phyloP scores from a whole-genome alignment of 2,888 invertebrate species.

The Ophion ventricosus region DNA sequence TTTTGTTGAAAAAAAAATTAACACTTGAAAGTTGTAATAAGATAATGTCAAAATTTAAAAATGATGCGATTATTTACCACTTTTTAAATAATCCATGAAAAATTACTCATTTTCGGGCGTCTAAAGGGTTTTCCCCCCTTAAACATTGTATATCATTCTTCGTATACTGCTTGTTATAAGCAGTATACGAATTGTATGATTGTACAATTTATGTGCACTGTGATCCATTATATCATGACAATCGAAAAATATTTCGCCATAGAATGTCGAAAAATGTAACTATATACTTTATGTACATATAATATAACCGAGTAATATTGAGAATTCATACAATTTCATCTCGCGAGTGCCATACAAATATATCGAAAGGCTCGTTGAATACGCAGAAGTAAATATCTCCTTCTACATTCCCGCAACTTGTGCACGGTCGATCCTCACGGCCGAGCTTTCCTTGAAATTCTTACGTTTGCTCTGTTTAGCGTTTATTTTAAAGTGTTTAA shows the following conservation, averaged over 20 bases:
- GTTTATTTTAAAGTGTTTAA: constrained; percentile 30
- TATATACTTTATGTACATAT: neutral
- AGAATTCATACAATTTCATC: constrained; percentile 14
- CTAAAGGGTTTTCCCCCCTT: no score
- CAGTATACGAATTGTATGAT: no score
- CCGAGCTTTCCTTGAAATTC: constrained; percentile 53
- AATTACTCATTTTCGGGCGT: no score
- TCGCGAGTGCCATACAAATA: constrained; percentile 15
- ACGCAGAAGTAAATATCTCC: constrained; percentile 17
- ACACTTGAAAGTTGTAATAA: no score
- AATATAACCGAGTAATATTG: neutral
- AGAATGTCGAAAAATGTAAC: neutral
- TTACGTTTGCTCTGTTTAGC: constrained; percentile 28
- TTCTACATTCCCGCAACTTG: constrained; percentile 12
- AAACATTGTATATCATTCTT: no score
- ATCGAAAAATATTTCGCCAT: neutral
- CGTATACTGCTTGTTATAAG: no score
- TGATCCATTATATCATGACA: neutral
- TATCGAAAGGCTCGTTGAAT: constrained; percentile 39
- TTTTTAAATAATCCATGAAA: no score
- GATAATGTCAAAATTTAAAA: no score
- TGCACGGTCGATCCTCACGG: constrained; percentile 35
- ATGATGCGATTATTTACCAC: no score
- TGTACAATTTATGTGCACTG: no score
- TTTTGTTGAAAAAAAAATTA: no score